Evolutionary conservation across 2,888 invertebrate species (phyloP).

Genomic region (Drosophila cognata): DNA sequence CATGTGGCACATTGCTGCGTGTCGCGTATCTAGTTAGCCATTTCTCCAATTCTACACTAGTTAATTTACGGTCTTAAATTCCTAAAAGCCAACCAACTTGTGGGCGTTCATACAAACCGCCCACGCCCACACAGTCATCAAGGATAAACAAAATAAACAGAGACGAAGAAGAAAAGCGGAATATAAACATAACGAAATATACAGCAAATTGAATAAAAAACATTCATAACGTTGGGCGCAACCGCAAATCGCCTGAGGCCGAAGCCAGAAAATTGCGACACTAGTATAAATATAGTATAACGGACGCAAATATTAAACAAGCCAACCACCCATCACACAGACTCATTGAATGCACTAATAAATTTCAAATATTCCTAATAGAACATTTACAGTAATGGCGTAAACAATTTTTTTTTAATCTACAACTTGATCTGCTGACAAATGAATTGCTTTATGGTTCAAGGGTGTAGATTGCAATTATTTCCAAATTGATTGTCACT

Average conservation of each 20-base stretch:
- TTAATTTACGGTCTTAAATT: slow-evolving; percentile 53
- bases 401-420: not conserved
- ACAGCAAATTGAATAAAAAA: slow-evolving; percentile 66
- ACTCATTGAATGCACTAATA: slow-evolving; percentile 15
- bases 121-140: slow-evolving; percentile 32
- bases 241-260: slow-evolving; percentile 49
- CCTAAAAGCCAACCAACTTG: slow-evolving; percentile 26
- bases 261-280: slow-evolving; percentile 62
- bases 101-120: slow-evolving; percentile 8
- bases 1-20: slow-evolving; percentile 34
- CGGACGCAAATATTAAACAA: slow-evolving; percentile 17
- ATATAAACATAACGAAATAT: slow-evolving; percentile 17
- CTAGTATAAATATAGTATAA: slow-evolving; percentile 55
- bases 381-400: not conserved
- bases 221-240: slow-evolving; percentile 50
- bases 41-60: slow-evolving; percentile 38
- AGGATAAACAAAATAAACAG: slow-evolving; percentile 20
- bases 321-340: not conserved
- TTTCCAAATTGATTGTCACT: not conserved
- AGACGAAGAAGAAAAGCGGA: slow-evolving; percentile 1
- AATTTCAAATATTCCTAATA: not conserved
- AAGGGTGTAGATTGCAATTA: not conserved
- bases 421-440: not conserved
- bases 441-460: not conserved
- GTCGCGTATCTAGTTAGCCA: slow-evolving; percentile 58